These are phyloP conservation scores for Pseudomyrmex flavicornis DNA, from an alignment of 1,140 invertebrate genomes.

Conservation along the genomic window DNA sequence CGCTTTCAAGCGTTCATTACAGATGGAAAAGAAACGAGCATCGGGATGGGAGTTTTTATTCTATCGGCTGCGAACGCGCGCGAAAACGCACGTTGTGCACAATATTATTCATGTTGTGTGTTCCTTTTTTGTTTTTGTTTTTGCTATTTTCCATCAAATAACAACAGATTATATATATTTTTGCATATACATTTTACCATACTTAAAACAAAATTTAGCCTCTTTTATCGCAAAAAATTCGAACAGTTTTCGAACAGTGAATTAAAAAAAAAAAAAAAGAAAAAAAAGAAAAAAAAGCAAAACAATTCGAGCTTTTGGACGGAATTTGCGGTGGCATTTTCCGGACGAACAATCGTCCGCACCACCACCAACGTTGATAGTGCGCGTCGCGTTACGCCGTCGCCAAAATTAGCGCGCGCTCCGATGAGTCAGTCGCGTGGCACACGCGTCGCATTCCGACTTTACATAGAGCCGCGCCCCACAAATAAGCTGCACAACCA, in stretches of 20 bases:
- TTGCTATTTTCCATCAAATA: slow-evolving; percentile 21
- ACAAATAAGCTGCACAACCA: slow-evolving; percentile 74
- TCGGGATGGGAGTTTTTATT: slow-evolving; percentile 47
- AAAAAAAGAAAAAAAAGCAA: background rate
- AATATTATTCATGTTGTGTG: slow-evolving; percentile 11
- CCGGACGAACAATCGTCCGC: slow-evolving; percentile 38
- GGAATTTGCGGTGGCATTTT: slow-evolving; percentile 33
- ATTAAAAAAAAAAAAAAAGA: no score
- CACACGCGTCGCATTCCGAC: slow-evolving; percentile 76
- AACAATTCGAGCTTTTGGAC: background rate
- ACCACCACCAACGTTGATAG: slow-evolving; percentile 51
- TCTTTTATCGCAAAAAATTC: no score
- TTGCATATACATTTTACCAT: background rate
- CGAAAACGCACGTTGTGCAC: slow-evolving; percentile 8
- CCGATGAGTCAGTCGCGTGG: slow-evolving; percentile 76
- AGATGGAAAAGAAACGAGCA: slow-evolving; percentile 43
- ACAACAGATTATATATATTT: slow-evolving; percentile 13
- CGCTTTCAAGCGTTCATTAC: slow-evolving; percentile 58
- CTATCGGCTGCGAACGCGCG: background rate
- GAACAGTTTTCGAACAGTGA: no score
- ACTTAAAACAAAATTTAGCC: no score
- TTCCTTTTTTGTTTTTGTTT: slow-evolving; percentile 7
- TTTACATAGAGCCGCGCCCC: slow-evolving; percentile 69
- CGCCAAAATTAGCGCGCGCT: slow-evolving; percentile 76
- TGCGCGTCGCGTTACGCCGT: slow-evolving; percentile 42